Conservation (phyloP, 2,888 invertebrate species). For the Microctonus hyperodae region DNA sequence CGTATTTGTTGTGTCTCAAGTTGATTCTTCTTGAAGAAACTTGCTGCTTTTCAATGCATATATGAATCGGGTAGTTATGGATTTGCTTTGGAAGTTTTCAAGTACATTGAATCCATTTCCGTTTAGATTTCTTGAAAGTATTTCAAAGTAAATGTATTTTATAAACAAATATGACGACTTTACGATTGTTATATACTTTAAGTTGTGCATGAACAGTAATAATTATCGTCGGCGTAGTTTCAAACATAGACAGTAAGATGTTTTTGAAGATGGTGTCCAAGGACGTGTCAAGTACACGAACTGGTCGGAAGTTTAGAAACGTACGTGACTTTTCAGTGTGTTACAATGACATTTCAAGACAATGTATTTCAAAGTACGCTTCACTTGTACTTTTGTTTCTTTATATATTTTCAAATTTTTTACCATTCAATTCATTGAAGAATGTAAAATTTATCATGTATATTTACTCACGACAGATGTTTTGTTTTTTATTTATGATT, state of each 20-base stretch:
- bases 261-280: constrained; percentile 15
- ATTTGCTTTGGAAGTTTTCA: neutral
- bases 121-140: neutral
- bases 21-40: constrained; percentile 12
- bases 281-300: constrained; percentile 21
- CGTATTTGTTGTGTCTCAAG: constrained; percentile 5
- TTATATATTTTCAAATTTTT: too few relatives aligned
- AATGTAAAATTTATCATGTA: too few relatives aligned
- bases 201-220: neutral
- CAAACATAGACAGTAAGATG: neutral
- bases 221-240: neutral
- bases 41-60: neutral
- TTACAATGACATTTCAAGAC: neutral
- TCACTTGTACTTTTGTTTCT: too few relatives aligned
- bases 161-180: neutral
- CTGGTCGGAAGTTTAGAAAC: neutral
- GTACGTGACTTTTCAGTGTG: constrained; percentile 28
- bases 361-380: neutral
- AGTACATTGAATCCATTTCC: neutral
- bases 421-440: too few relatives aligned
- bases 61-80: neutral
- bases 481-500: too few relatives aligned
- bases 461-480: too few relatives aligned
- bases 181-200: neutral
- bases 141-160: neutral